Conservation (phyloP, 1,140 invertebrate genomes). For the Diachasmimorpha longicaudata region DNA sequence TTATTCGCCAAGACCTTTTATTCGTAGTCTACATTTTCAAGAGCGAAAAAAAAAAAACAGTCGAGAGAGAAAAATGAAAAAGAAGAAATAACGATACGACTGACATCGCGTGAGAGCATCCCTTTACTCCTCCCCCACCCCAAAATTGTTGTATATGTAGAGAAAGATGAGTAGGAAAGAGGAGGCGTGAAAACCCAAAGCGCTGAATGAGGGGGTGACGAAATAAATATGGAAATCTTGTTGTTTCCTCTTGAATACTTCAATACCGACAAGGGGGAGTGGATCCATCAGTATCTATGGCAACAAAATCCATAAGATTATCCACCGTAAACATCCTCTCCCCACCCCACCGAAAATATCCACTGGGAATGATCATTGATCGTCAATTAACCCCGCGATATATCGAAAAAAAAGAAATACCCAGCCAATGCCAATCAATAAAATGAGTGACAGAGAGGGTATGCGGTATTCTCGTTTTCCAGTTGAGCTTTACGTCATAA, state of each 20-base stretch:
- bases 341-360: neutral
- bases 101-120: conserved; percentile 28
- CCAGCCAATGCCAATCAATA: neutral
- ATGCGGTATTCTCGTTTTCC: conserved; percentile 1
- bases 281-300: neutral
- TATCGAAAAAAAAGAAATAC: neutral
- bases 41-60: neutral
- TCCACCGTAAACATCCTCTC: neutral
- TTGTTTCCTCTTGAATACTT: conserved; percentile 47
- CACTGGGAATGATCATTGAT: neutral
- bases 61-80: conserved; percentile 27
- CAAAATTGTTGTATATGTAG: conserved; percentile 33
- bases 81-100: conserved; percentile 20
- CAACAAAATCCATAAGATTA: neutral
- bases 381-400: neutral
- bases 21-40: neutral
- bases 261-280: conserved; percentile 26
- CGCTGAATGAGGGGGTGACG: conserved; percentile 28
- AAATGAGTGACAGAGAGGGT: neutral
- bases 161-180: conserved; percentile 32
- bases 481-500: conserved; percentile 8
- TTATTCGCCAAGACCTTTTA: neutral
- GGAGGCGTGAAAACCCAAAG: conserved; percentile 22
- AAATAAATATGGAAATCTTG: conserved; percentile 58
- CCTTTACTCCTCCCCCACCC: conserved; percentile 21